These are phyloP conservation scores for Bambusicola thoracicus DNA, from an alignment of 2,113 vertebrate species.

Conservation along the genomic window DNA sequence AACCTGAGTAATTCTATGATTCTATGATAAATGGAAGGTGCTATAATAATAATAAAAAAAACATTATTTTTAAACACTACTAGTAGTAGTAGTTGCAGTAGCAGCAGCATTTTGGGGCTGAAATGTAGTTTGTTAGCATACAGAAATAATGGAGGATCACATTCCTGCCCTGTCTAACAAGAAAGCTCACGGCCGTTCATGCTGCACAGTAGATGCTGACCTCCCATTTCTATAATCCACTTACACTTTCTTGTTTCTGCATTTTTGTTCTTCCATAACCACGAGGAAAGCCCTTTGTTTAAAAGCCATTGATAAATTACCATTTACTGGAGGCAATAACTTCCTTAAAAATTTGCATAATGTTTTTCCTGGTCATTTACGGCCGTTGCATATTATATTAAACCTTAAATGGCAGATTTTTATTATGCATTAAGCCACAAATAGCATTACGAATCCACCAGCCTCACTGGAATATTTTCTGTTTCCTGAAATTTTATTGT, in stretches of 20 bases:
- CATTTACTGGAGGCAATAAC: constrained; percentile 38
- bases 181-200: background rate
- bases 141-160: background rate
- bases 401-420: constrained; percentile 40
- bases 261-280: constrained; percentile 19
- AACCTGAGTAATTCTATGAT: too few relatives aligned
- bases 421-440: constrained; percentile 59
- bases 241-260: background rate
- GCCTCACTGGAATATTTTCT: constrained; percentile 52
- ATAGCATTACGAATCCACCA: constrained; percentile 24
- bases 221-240: background rate
- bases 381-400: constrained; percentile 50
- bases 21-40: background rate
- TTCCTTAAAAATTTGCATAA: constrained; percentile 66
- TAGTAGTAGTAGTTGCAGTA: too few relatives aligned
- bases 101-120: background rate
- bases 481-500: constrained; percentile 63
- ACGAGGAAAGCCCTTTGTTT: constrained; percentile 51
- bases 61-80: background rate
- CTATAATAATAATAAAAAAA: background rate
- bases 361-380: constrained; percentile 59
- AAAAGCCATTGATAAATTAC: constrained; percentile 59
- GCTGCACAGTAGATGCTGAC: background rate
- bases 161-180: background rate
- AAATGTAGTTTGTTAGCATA: background rate